These are phyloP conservation scores for Porites cylindrica DNA, from an alignment of 92 coral and sea anemone species.

Conservation along the genomic window DNA sequence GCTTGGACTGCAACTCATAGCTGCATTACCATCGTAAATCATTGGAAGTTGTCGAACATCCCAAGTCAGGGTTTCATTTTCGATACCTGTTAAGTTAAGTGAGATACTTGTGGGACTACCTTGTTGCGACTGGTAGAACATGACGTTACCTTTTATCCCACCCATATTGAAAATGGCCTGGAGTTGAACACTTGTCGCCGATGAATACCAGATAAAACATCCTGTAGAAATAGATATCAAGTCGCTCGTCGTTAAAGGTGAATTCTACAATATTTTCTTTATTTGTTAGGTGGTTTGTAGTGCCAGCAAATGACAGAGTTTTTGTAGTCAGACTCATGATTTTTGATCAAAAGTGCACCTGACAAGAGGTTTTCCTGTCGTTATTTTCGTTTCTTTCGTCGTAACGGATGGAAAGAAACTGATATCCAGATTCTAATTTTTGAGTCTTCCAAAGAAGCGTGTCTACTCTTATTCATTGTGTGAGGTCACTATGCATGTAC, in stretches of 20 bases:
- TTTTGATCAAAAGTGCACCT: neutral
- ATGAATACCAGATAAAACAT: conserved; percentile 17
- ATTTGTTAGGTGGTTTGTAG: too few species aligned
- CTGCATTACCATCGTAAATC: conserved; percentile 86
- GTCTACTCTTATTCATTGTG: too few species aligned
- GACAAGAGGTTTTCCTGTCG: too few species aligned
- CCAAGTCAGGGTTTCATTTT: conserved; percentile 70
- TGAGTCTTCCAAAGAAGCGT: too few species aligned
- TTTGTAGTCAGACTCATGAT: neutral
- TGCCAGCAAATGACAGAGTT: too few species aligned
- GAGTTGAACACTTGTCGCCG: conserved; percentile 32
- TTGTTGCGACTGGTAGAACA: conserved; percentile 54
- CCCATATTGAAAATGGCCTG: conserved; percentile 91
- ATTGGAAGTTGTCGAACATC: conserved; percentile 81
- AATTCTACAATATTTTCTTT: too few species aligned
- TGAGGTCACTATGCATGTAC: too few species aligned
- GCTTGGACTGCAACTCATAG: conserved; percentile 66
- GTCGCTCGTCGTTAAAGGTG: too few species aligned
- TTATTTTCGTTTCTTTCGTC: too few species aligned
- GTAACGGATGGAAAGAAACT: too few species aligned
- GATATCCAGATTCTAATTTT: too few species aligned
- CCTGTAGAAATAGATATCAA: neutral
- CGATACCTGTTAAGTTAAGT: conserved; percentile 76
- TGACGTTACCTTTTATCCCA: conserved; percentile 80
- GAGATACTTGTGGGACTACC: conserved; percentile 66